Evolutionary conservation across 2,888 invertebrate genomes (phyloP).

Genomic region (Thereva unica): DNA sequence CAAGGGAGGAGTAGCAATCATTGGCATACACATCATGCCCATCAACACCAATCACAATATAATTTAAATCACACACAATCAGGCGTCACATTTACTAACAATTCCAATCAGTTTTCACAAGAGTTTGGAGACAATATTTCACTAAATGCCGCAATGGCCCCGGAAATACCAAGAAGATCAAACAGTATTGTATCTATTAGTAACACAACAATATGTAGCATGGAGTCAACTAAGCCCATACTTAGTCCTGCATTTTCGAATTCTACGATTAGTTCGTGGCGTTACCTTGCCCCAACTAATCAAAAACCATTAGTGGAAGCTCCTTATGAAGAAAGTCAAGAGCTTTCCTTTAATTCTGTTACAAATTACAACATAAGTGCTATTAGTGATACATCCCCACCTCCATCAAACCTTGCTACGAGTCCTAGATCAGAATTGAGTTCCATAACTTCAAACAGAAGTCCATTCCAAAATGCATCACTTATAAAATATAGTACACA

Average conservation of each 20-base stretch:
- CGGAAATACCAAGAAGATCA: constrained; percentile 45
- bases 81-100: not conserved
- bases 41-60: constrained; percentile 8
- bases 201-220: constrained; percentile 7
- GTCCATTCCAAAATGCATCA: constrained; percentile 54
- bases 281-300: constrained; percentile 21
- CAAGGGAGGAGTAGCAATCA: constrained; percentile 49
- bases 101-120: constrained; percentile 12
- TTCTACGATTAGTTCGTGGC: constrained; percentile 31
- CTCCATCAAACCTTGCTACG: constrained; percentile 47
- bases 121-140: constrained; percentile 34
- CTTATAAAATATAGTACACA: constrained; percentile 34
- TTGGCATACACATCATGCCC: constrained; percentile 11
- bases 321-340: constrained; percentile 34
- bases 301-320: constrained; percentile 29
- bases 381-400: constrained; percentile 33
- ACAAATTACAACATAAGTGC: not conserved
- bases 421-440: constrained; percentile 52
- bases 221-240: constrained; percentile 40
- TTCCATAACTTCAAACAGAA: constrained; percentile 47
- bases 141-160: constrained; percentile 36
- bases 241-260: constrained; percentile 37
- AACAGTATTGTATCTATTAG: constrained; percentile 45
- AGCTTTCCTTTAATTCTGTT: not conserved
- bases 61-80: constrained; percentile 14